Conservation (phyloP, 2,113 vertebrate species). For the Climacteris rufus region DNA sequence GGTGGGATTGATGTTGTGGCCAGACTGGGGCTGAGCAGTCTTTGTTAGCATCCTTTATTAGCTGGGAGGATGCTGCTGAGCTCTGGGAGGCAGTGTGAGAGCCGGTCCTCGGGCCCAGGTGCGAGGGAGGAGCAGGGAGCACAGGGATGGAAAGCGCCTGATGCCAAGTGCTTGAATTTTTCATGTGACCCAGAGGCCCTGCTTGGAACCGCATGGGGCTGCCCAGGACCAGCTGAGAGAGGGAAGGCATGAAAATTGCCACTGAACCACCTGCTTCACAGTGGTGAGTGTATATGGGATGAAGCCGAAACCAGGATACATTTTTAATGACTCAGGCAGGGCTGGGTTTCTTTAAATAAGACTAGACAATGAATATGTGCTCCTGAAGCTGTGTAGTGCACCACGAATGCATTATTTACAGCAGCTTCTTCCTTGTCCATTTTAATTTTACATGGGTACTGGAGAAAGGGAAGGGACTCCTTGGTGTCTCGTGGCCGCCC, state of each 20-base stretch:
- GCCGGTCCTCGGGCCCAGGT: background rate
- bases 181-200: background rate
- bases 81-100: background rate
- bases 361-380: conserved; percentile 47
- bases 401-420: conserved; percentile 67
- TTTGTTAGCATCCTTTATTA: background rate
- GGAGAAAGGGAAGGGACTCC: conserved; percentile 36
- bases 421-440: conserved; percentile 59
- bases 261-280: conserved; percentile 40
- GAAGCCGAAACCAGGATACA: conserved; percentile 63
- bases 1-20: background rate
- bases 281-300: conserved; percentile 23
- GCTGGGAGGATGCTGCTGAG: background rate
- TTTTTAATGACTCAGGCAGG: conserved; percentile 63
- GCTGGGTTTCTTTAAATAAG: conserved; percentile 68
- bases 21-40: background rate
- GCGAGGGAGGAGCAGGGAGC: conserved; percentile 2
- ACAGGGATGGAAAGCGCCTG: background rate
- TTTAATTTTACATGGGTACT: conserved; percentile 68
- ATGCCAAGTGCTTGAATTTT: background rate
- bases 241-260: conserved; percentile 28
- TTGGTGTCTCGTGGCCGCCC: background rate
- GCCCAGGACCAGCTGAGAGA: background rate
- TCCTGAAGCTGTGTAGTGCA: conserved; percentile 28
- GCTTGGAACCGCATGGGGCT: background rate